Percentiles rank a stretch among this genome's conserved stretches.
Evolutionary conservation across 2,113 vertebrate species (phyloP).

Genomic region (Actenoides lindsayi): DNA sequence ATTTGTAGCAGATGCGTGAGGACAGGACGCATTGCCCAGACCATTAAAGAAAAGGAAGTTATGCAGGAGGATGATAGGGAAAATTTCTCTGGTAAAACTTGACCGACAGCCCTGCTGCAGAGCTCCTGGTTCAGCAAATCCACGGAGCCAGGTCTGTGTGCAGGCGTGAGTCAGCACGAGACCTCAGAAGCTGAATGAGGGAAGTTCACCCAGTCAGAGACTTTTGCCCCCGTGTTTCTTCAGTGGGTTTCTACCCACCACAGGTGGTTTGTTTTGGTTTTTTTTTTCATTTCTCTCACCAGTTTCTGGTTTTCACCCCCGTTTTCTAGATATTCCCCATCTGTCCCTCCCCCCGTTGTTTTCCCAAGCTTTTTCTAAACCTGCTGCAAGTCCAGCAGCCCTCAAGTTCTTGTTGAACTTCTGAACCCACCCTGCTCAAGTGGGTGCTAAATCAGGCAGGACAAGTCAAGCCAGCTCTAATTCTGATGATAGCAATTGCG

Average conservation of each 20-base stretch:
- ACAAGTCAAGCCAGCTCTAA: constrained; percentile 19
- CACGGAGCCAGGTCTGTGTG: not conserved
- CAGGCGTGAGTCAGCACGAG: not conserved
- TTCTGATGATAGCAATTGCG: constrained; percentile 66
- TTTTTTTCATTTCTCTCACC: not conserved
- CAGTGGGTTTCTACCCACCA: not conserved
- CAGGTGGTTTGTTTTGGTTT: too few relatives aligned
- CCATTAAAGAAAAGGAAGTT: not conserved
- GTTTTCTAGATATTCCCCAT: not conserved
- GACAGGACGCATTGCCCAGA: not conserved
- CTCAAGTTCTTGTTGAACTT: constrained; percentile 36
- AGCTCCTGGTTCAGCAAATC: not conserved
- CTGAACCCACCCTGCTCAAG: constrained; percentile 13
- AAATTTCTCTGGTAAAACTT: not conserved
- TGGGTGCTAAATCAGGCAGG: constrained; percentile 55
- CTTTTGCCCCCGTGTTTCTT: not conserved
- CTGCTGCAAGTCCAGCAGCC: not conserved
- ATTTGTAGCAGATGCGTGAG: not conserved
- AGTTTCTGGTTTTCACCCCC: not conserved
- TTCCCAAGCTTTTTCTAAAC: not conserved
- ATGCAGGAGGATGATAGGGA: not conserved
- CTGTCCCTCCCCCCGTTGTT: not conserved
- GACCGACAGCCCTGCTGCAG: not conserved
- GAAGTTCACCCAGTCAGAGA: not conserved
- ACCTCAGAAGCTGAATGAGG: not conserved